Base-by-base conservation (phyloP, 2,888 invertebrate species). In the Lasioglossum leucozonium region DNA sequence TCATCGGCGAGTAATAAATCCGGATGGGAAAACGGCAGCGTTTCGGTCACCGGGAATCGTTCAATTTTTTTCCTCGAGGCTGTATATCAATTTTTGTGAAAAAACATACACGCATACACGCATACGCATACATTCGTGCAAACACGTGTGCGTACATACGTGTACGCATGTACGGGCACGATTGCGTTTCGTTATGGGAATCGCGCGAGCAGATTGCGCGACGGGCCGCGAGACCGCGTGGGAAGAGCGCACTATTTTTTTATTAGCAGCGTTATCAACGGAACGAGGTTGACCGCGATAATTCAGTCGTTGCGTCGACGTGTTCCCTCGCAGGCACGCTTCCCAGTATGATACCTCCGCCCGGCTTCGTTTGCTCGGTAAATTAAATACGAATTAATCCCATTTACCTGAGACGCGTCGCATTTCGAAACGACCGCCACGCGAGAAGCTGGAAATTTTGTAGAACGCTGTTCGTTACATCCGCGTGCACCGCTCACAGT, bases 341-440 rank as follows among this genome's bases (percentile, higher is more conserved):
- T 76, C 72, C 74, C 72, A 62, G 76, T 75, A 76, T 81, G 44
- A 62, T 81, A 71, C 65, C 62, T 2, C 8, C 10, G 71, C 8
- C n/a, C 73, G 69, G 65, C 55, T 67, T 82, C 79, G 86, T 86
- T 86, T 82, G 55, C 79, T 67, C 81, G 79, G 44, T 42, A 67
- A 86, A 79, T 79, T 81, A 81, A 86, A 79, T 65, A 72, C 77
- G 81, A 86, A 86, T 82, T 82, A 79, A 79, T 72, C 77, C 74
- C 71, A 74, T 79, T 81, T 85, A 40, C 76, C 62, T 44, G 73
- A 37, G 47, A 58, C 62, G 65, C 62, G 71, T 71, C 30, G 26
- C 42, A 11, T 11, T 55, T 11, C 11, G 4, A n/a, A n/a, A 55
- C 51, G 0, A 22, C 55, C 4, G 11, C 11, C 55, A 1, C 11